Evolutionary conservation across 2,113 vertebrate species (phyloP).

Genomic region (Lepus europaeus): DNA sequence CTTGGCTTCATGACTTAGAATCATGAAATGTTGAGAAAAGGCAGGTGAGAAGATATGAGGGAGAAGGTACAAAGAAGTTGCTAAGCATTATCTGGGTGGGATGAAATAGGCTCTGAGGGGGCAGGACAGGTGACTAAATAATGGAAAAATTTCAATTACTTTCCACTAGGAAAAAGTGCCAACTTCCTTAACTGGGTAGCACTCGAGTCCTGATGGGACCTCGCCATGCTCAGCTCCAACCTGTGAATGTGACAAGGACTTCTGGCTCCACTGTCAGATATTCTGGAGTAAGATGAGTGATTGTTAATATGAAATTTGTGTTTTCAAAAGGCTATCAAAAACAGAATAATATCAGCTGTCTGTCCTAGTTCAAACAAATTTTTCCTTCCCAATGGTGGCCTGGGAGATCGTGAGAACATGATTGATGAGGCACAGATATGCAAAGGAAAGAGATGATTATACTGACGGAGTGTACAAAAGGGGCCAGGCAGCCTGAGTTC

Average conservation of each 20-base stretch:
- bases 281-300: not conserved
- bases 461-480: not conserved
- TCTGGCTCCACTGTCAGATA: not conserved
- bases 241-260: too few species aligned
- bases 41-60: not conserved
- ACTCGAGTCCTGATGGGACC: rapidly evolving
- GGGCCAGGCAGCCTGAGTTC: not conserved
- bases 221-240: not conserved
- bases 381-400: not conserved
- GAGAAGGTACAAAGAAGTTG: not conserved
- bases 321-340: not conserved
- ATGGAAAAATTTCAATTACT: not conserved
- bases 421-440: not conserved
- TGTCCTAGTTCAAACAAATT: not conserved
- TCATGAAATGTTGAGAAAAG: not conserved
- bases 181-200: too few species aligned
- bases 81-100: not conserved
- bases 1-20: not conserved
- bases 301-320: not conserved
- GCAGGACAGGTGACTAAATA: not conserved
- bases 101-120: not conserved
- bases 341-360: not conserved
- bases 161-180: not conserved
- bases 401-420: rapidly evolving
- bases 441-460: not conserved